Conservation (phyloP, 1,140 invertebrate species). For the Pseudoatta argentina region DNA sequence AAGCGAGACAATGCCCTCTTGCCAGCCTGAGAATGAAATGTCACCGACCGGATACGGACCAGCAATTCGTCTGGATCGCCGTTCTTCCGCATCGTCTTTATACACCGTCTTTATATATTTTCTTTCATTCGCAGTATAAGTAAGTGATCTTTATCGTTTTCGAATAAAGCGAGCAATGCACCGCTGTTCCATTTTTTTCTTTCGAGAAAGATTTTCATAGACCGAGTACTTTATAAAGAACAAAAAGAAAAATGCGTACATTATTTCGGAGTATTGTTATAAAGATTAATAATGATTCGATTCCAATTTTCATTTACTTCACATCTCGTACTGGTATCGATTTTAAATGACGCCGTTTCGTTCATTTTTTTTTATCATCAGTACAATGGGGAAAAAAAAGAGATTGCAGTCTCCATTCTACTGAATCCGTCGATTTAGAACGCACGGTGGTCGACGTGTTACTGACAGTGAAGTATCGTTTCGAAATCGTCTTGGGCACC, state of each 20-base stretch:
- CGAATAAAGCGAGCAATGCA: background rate
- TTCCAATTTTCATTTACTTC: background rate
- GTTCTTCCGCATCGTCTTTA: conserved; percentile 75
- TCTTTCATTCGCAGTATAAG: conserved; percentile 11
- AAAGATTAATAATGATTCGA: background rate
- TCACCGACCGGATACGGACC: conserved; percentile 78
- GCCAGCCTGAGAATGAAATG: conserved; percentile 80
- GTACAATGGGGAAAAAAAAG: background rate
- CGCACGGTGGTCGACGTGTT: conserved; percentile 40
- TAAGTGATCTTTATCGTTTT: conserved; percentile 67
- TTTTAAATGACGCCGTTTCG: background rate
- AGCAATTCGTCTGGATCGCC: conserved; percentile 78
- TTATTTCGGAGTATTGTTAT: background rate
- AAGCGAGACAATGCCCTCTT: conserved; percentile 77
- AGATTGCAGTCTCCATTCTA: conserved; percentile 39
- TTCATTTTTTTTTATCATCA: background rate
- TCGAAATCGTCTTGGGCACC: conserved; percentile 75
- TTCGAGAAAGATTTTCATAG: background rate
- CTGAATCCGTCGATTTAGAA: conserved; percentile 33
- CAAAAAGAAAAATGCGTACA: background rate
- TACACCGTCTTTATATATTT: conserved; percentile 39
- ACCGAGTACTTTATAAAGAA: background rate
- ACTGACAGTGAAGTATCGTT: conserved; percentile 77
- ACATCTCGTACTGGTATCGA: background rate
- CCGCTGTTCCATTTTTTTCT: background rate